Evolutionary conservation across 2,888 invertebrate species (phyloP).

Genomic region (Nematopogon swammerdamellus): DNA sequence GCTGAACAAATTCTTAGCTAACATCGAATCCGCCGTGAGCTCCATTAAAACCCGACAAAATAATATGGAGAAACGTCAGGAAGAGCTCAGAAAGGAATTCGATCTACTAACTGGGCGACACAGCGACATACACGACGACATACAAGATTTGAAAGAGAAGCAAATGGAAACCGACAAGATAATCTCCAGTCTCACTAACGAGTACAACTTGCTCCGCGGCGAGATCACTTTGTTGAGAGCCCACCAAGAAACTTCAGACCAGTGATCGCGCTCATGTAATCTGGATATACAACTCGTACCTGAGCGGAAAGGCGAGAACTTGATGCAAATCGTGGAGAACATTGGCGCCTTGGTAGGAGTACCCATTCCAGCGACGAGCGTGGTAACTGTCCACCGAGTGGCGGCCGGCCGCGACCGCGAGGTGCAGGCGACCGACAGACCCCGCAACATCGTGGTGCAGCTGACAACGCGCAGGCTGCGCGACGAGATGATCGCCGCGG

Average conservation of each 20-base stretch:
- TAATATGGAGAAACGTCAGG: neutral
- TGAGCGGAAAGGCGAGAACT: slow-evolving; percentile 6
- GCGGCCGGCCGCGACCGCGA: slow-evolving; percentile 2
- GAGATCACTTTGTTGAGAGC: too few relatives aligned
- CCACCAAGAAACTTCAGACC: slow-evolving; percentile 1
- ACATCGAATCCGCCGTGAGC: neutral
- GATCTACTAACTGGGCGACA: neutral
- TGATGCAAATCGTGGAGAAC: neutral
- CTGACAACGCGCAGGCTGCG: slow-evolving; percentile 5
- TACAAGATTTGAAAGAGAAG: too few relatives aligned
- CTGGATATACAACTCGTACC: slow-evolving; percentile 8
- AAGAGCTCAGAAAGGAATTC: neutral
- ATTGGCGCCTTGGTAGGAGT: slow-evolving; percentile 4
- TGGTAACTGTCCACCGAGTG: slow-evolving; percentile 3
- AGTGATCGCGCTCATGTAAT: slow-evolving; percentile 4
- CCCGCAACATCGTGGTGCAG: slow-evolving; percentile 9
- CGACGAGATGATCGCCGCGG: slow-evolving; percentile 6
- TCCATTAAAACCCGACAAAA: neutral
- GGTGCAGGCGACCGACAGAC: slow-evolving; percentile 1
- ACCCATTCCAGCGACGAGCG: neutral
- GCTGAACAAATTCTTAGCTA: neutral
- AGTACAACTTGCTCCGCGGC: too few relatives aligned
- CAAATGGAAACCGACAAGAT: too few relatives aligned
- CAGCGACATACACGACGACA: too few relatives aligned
- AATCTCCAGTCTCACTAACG: too few relatives aligned